phyloP scores from a whole-genome alignment of 2,888 invertebrate species.

The Sinelater perroti region DNA sequence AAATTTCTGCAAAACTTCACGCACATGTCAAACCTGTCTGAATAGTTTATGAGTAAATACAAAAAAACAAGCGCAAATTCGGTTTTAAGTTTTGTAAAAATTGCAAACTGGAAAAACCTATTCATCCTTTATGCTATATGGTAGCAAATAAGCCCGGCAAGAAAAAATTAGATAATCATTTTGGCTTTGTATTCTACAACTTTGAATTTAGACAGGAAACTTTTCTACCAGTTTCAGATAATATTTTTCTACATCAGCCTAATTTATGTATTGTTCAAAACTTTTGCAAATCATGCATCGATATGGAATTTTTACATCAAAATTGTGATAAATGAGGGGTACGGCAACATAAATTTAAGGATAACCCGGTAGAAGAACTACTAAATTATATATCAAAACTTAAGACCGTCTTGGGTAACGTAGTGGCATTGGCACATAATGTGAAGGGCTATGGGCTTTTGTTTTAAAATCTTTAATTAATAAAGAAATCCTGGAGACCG shows the following conservation, averaged over 20 bases:
- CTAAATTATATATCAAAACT: background rate
- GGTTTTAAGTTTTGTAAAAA: background rate
- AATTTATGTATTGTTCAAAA: conserved; percentile 6
- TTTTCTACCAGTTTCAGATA: background rate
- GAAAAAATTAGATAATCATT: background rate
- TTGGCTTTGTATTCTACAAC: conserved; percentile 6
- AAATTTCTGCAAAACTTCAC: background rate
- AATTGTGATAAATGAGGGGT: background rate
- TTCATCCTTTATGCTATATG: conserved; percentile 8
- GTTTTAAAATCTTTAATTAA: background rate
- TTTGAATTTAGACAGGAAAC: conserved; percentile 12
- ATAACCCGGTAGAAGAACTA: background rate
- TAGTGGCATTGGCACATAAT: conserved; percentile 10
- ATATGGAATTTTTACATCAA: background rate
- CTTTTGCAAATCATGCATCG: background rate
- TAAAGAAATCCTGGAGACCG: background rate
- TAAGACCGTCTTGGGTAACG: background rate
- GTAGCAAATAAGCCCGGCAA: background rate
- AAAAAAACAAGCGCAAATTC: background rate
- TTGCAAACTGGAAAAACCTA: background rate
- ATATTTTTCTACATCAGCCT: conserved; percentile 3
- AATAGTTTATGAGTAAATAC: background rate
- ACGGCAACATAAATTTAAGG: background rate
- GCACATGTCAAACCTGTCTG: background rate
- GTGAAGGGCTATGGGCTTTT: conserved; percentile 11